A percentile compares a stretch with the other conserved stretches of the same genome.
Conservation (phyloP, 1,140 invertebrate species). For the Drosophila malerkotliana region DNA sequence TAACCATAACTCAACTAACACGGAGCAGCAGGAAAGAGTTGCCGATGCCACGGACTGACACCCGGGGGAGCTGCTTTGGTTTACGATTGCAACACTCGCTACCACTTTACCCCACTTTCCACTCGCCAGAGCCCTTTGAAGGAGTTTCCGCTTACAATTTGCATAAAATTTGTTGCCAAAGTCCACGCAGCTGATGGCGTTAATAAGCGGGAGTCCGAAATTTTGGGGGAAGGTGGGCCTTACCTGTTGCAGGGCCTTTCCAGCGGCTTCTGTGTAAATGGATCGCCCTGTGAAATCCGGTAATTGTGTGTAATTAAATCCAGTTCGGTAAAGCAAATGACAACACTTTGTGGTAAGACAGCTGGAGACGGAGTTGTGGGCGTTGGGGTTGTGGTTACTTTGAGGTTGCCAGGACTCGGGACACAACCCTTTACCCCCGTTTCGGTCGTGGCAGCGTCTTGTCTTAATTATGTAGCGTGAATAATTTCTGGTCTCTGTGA, state of each 20-base stretch:
- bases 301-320: constrained; percentile 84
- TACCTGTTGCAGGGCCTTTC: constrained; percentile 73
- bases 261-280: constrained; percentile 69
- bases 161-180: constrained; percentile 75
- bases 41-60: constrained; percentile 9
- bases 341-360: constrained; percentile 58
- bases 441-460: constrained; percentile 44
- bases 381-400: constrained; percentile 23
- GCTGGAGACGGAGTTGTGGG: constrained; percentile 23
- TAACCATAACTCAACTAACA: constrained; percentile 79
- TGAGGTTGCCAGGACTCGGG: constrained; percentile 56
- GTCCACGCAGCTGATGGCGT: constrained; percentile 60
- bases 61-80: constrained; percentile 48
- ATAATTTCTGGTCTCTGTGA: constrained; percentile 70
- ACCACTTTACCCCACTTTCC: background rate
- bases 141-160: constrained; percentile 83
- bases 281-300: constrained; percentile 76
- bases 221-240: constrained; percentile 22
- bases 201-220: constrained; percentile 65
- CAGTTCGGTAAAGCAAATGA: constrained; percentile 65
- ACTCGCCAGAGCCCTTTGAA: constrained; percentile 51
- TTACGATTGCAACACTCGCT: constrained; percentile 54
- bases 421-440: constrained; percentile 51
- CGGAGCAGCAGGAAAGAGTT: constrained; percentile 51
- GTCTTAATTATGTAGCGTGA: constrained; percentile 82